Conservation (phyloP, 2,888 invertebrate species). For the Acanthococcus lagerstroemiae region DNA sequence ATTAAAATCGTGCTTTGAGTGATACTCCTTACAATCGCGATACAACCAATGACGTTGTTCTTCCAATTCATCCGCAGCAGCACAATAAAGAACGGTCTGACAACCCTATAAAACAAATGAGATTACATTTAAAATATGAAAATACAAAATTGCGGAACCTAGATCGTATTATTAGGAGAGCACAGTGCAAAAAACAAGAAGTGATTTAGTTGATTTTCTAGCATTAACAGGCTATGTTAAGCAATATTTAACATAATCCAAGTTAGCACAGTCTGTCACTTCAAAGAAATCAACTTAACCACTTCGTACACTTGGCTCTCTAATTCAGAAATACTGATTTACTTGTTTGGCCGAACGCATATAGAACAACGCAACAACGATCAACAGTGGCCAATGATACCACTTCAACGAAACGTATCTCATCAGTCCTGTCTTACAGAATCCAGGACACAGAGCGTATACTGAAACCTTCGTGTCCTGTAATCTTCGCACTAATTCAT, state of each 20-base stretch:
- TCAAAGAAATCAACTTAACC: too few relatives aligned
- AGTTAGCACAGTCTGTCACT: too few relatives aligned
- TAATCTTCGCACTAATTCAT: constrained; percentile 50
- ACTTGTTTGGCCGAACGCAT: constrained; percentile 65
- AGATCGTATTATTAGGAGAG: background rate
- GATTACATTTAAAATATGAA: constrained; percentile 21
- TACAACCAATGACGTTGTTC: constrained; percentile 61
- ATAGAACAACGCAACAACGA: constrained; percentile 59
- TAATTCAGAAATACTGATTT: too few relatives aligned
- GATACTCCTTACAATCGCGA: constrained; percentile 58
- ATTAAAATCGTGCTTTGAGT: constrained; percentile 52
- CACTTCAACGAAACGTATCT: constrained; percentile 53
- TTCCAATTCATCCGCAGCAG: constrained; percentile 52
- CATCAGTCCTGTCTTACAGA: constrained; percentile 66
- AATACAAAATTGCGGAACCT: too few relatives aligned
- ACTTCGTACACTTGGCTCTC: too few relatives aligned
- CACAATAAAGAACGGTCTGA: constrained; percentile 67
- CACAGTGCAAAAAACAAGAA: too few relatives aligned
- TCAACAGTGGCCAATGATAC: constrained; percentile 61
- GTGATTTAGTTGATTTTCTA: too few relatives aligned
- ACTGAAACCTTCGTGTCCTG: constrained; percentile 49
- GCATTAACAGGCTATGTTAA: too few relatives aligned
- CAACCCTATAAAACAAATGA: constrained; percentile 61
- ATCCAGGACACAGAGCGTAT: constrained; percentile 65
- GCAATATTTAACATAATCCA: too few relatives aligned